These are phyloP conservation scores for Xenopus laevis DNA, from an alignment of 2,113 vertebrate genomes.

Conservation along the genomic window DNA sequence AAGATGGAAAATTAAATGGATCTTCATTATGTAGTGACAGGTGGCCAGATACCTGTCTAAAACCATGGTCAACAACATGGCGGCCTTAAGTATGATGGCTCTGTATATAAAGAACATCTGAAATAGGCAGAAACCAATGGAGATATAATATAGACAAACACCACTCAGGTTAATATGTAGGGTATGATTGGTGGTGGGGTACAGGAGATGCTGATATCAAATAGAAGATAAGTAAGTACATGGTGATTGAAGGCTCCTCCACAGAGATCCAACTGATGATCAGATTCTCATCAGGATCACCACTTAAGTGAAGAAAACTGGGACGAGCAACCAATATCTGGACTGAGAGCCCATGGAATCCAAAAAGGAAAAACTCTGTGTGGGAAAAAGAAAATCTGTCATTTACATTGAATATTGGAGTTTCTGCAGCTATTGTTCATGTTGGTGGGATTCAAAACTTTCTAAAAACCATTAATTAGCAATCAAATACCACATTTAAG, in stretches of 20 bases:
- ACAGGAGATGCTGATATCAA: not conserved
- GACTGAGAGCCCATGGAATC: not conserved
- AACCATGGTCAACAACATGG: slow-evolving; percentile 14
- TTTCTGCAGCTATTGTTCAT: no score
- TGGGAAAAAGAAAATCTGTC: not conserved
- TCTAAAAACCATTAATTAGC: no score
- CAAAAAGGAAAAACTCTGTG: slow-evolving; percentile 4
- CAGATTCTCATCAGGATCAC: not conserved
- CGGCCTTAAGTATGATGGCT: not conserved
- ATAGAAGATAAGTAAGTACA: slow-evolving; percentile 6
- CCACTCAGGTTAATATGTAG: not conserved
- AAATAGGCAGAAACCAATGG: slow-evolving; percentile 8
- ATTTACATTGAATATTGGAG: no score
- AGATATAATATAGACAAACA: slow-evolving; percentile 8
- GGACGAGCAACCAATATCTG: not conserved
- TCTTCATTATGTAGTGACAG: not conserved
- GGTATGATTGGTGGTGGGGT: not conserved
- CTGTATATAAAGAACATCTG: slow-evolving; percentile 38
- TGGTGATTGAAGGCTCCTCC: slow-evolving; percentile 20
- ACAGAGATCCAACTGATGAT: not conserved
- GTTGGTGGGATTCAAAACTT: no score
- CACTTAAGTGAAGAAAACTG: not conserved
- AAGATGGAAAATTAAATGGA: no score
- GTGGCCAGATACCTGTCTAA: slow-evolving; percentile 39
- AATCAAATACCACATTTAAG: no score